These are phyloP conservation scores for Poeciliopsis infans DNA, from an alignment of 2,797 vertebrate genomes.

Conservation along the genomic window DNA sequence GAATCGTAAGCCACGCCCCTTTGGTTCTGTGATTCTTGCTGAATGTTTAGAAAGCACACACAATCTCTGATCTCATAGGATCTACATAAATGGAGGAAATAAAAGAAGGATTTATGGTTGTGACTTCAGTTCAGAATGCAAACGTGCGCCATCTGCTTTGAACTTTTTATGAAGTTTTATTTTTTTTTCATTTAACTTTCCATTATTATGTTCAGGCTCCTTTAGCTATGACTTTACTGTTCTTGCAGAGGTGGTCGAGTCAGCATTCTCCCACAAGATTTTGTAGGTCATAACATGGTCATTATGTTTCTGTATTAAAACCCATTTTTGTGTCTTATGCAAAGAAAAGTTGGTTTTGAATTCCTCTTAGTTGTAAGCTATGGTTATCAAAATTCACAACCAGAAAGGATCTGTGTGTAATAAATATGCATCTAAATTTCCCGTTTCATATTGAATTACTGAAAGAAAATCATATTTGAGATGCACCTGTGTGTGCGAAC, in stretches of 20 bases:
- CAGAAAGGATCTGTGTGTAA: background rate
- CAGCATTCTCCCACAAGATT: background rate
- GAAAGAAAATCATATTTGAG: background rate
- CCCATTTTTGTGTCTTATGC: background rate
- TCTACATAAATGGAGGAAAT: background rate
- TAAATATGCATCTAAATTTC: background rate
- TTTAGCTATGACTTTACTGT: background rate
- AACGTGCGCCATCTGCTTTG: background rate
- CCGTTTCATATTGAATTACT: background rate
- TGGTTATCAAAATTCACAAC: background rate
- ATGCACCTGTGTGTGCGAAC: conserved; percentile 15
- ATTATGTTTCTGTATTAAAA: background rate
- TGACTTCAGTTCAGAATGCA: background rate
- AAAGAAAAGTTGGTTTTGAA: background rate
- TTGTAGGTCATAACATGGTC: background rate
- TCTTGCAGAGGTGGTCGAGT: background rate
- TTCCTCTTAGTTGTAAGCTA: background rate
- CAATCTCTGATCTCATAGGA: background rate
- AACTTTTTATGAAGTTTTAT: background rate
- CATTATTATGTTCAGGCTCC: background rate
- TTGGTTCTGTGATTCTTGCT: background rate
- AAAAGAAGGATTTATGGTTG: background rate
- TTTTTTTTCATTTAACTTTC: background rate
- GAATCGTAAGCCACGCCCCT: background rate
- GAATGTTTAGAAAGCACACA: background rate